Evolutionary conservation across 1,140 invertebrate species (phyloP).

Genomic region (Cyphomyrmex costatus): DNA sequence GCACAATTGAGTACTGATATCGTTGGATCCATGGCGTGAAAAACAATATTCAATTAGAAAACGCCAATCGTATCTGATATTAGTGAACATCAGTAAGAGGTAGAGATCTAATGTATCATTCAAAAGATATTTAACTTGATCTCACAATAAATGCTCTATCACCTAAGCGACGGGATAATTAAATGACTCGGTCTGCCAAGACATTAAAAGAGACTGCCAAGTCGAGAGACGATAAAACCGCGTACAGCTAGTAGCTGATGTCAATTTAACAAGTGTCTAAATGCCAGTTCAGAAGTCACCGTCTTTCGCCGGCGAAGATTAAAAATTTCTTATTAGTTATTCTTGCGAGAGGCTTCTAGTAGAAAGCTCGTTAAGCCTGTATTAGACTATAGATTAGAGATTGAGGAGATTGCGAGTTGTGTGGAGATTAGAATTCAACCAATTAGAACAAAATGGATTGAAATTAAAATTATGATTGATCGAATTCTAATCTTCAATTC

Average conservation of each 20-base stretch:
- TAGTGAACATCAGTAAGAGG: conserved; percentile 19
- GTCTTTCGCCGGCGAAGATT: conserved; percentile 1
- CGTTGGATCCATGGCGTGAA: background rate
- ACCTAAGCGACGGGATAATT: conserved; percentile 26
- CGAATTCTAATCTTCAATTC: too few species aligned
- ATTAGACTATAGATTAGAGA: too few species aligned
- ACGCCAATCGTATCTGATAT: conserved; percentile 14
- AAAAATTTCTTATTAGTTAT: conserved; percentile 31
- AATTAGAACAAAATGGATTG: too few species aligned
- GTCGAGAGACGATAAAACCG: conserved; percentile 22
- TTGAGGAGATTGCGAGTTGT: too few species aligned
- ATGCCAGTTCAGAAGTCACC: conserved; percentile 45
- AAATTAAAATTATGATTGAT: too few species aligned
- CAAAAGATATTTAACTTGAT: conserved; percentile 6
- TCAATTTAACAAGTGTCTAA: conserved; percentile 61
- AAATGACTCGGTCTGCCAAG: background rate
- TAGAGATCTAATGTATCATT: background rate
- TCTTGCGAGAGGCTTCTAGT: conserved; percentile 16
- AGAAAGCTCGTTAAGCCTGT: background rate
- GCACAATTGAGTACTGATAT: conserved; percentile 5
- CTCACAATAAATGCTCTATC: background rate
- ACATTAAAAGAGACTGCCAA: background rate
- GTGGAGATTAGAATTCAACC: too few species aligned
- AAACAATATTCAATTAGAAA: background rate
- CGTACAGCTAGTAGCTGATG: conserved; percentile 4